Base-by-base conservation (phyloP, 2,888 invertebrate species). In the Linnaemya tessellans region DNA sequence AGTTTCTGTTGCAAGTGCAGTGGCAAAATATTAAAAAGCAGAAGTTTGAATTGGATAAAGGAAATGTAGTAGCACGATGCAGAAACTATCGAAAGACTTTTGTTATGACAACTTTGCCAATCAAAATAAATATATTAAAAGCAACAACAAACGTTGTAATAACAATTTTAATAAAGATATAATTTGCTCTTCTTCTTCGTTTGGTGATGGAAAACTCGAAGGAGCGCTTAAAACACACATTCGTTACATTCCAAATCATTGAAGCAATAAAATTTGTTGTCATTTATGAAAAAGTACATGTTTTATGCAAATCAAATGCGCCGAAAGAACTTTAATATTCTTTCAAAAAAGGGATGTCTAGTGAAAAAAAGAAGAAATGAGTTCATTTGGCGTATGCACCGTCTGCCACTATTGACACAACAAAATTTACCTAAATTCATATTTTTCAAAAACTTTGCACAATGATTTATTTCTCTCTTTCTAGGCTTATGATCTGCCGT, bases 91-190 rank as follows among this genome's bases (percentile, higher is more conserved):
- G 11, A 46, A 58, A 46, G 62, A 81, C 49, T 38, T 74, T 81
- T 81, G 73, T 81, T 81, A 70, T 78, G 68, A 81, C 81, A 84
- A 81, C 70, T 78, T 84, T 84, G 80, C 73, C 73, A 80, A 68
- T 73, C 77, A 73, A 51, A 81, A 18, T 62, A 62, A n/a, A n/a
- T n/a, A 67, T 68, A 74, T 60, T 67, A 81, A 75, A 20, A 68
- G 74, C 58, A 68, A 68, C 30, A 46, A 49, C 30, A 77, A 67
- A 18, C 43, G 46, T 46, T 80, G 51, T 38, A 51, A 51, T 74
- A 49, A 30, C 20, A 25, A 58, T 43, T 49, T 8, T 46, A 35
- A 73, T 25, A 46, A 0, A 64, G 11, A 22, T 13, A 35, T 9
- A 38, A 41, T 41, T 10, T 41, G 41, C 11, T 41, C 1, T 13